A percentile compares a stretch with the other conserved stretches of the same genome.
Conservation (phyloP, 2,113 vertebrate species). For the Acrocephalus arundinaceus region DNA sequence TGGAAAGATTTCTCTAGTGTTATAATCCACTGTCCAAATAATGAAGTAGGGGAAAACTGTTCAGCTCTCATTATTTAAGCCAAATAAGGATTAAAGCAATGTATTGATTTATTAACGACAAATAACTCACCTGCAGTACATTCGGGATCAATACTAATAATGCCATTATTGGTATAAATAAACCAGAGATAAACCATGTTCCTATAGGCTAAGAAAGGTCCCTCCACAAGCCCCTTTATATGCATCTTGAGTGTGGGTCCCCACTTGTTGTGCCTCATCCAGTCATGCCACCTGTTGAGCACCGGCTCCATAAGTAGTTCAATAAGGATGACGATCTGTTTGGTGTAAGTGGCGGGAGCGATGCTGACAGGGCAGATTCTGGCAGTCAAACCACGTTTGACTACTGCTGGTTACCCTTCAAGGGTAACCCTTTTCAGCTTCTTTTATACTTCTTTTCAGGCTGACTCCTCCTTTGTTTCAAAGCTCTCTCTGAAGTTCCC, state of each 20-base stretch:
- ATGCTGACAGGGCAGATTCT: background rate
- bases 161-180: background rate
- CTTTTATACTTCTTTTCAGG: background rate
- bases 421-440: background rate
- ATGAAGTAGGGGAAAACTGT: background rate
- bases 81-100: background rate
- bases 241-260: background rate
- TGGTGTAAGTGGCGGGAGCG: background rate
- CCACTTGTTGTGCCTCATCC: background rate
- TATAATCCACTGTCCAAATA: background rate
- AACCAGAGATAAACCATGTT: background rate
- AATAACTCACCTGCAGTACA: background rate
- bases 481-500: background rate
- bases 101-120: background rate
- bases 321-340: background rate
- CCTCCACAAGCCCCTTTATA: accelerated
- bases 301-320: accelerated
- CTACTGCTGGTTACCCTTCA: background rate
- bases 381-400: background rate
- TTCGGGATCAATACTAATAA: background rate
- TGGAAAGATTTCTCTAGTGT: background rate
- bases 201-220: background rate
- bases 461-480: background rate
- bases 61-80: background rate
- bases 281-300: background rate